These are phyloP conservation scores for Spea bombifrons DNA, from an alignment of 2,113 vertebrate species.

Conservation along the genomic window DNA sequence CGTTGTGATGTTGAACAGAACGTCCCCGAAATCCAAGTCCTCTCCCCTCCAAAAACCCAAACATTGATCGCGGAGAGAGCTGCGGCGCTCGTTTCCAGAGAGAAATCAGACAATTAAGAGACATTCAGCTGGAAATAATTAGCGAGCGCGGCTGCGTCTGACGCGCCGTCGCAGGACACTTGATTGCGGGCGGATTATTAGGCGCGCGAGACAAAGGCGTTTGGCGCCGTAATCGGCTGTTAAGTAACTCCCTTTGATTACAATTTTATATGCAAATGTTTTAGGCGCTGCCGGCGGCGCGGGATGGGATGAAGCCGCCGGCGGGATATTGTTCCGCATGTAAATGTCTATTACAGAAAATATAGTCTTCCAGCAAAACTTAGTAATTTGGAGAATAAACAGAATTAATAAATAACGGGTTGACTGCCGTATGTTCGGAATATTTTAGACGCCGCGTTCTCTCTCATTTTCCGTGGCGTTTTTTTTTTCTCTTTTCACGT, in stretches of 20 bases:
- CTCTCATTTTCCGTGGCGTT: constrained; percentile 49
- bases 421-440: not conserved
- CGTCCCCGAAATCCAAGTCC: not conserved
- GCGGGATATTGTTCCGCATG: constrained; percentile 6
- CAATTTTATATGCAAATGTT: constrained; percentile 44
- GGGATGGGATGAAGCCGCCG: not conserved
- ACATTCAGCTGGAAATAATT: constrained; percentile 28
- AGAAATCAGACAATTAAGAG: constrained; percentile 39
- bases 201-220: constrained; percentile 9
- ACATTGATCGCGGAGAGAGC: constrained; percentile 15
- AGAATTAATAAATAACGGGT: constrained; percentile 29
- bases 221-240: constrained; percentile 26
- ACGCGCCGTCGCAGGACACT: constrained; percentile 12
- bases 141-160: not conserved
- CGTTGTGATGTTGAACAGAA: not conserved
- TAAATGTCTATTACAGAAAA: constrained; percentile 33
- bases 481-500: constrained; percentile 53
- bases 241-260: constrained; percentile 43
- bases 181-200: constrained; percentile 37
- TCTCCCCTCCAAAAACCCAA: constrained; percentile 33
- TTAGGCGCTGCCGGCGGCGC: not conserved
- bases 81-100: not conserved
- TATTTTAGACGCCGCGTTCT: constrained; percentile 19
- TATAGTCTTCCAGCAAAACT: constrained; percentile 24
- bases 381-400: constrained; percentile 32